Evolutionary conservation across 2,797 vertebrate species (phyloP), one percentile per base, ranked within the genome.

Genomic region (Craterocephalus amniculus): DNA sequence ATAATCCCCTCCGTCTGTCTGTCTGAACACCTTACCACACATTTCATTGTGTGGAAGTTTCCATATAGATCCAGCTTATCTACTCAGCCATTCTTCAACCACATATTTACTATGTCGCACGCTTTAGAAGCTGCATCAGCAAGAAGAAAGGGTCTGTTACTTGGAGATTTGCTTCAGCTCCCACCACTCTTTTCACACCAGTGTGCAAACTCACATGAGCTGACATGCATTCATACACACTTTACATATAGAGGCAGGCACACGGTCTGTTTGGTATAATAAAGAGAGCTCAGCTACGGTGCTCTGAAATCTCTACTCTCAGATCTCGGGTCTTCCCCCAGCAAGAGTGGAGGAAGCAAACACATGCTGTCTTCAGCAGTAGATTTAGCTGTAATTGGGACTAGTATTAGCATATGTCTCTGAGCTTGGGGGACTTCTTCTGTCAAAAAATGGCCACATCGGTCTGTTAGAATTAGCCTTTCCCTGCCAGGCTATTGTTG

Each of bases 1-100:
- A 40, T 93, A 92, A 93, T 92, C 91, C 87, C 68, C 76, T 72
- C 90, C 78, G 66, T 91, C 90, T 91, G 92, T 88, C 83, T 74
- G 58, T 45, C 59, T 82, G 79, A 84, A 70, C 87, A 83, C 80
- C 78, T 78, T 74, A 56, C 77, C 72, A 76, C 76, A 78, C 82
- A 85, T 84, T 88, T 84, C 79, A 85, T 88, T 81, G 83, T 68
- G 76, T 67, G 67, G 55, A 67, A 80, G 80, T 71, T 80, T 84
- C 69, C 29, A 13, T 59, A 78, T 66, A 83, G 78, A 88, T 84
- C 84, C 85, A 86, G 82, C 88, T 91, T 88, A 87, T 88, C 85
- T 76, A 63, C 83, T 78, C 74, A 86, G 78, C 70, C 56, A 40
- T 64, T 79, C 76, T 78, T 78, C 67, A 72, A 48, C 45, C 63